phyloP scores from a whole-genome alignment of 2,888 invertebrate genomes.

The Drosophila merina region DNA sequence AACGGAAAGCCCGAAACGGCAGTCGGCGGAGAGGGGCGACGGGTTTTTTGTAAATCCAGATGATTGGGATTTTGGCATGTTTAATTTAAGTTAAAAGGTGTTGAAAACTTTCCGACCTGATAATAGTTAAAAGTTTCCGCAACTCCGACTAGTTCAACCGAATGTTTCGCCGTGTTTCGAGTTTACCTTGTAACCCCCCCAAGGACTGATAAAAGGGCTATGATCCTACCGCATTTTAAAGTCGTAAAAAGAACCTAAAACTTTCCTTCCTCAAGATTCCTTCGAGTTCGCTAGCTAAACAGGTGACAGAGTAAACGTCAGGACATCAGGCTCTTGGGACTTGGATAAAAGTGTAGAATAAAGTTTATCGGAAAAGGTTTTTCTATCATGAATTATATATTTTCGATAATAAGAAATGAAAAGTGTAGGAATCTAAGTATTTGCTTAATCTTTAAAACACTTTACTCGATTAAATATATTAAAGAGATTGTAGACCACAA shows the following conservation, averaged over 20 bases:
- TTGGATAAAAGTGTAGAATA: not conserved
- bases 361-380: not conserved
- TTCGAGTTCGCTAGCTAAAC: not conserved
- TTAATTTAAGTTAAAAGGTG: slow-evolving; percentile 64
- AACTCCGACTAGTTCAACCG: slow-evolving; percentile 30
- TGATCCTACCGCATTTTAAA: slow-evolving; percentile 31
- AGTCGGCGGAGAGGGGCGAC: not conserved
- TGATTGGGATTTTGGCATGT: slow-evolving; percentile 58
- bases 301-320: not conserved
- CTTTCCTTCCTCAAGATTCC: not conserved
- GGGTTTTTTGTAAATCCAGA: slow-evolving; percentile 39
- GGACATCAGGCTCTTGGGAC: not conserved
- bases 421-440: too few species aligned
- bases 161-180: slow-evolving; percentile 8
- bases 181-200: slow-evolving; percentile 2
- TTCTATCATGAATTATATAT: too few species aligned
- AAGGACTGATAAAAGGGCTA: slow-evolving; percentile 18
- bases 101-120: slow-evolving; percentile 41
- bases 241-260: slow-evolving; percentile 12
- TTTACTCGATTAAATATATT: not conserved
- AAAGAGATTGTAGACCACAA: too few species aligned
- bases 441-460: too few species aligned
- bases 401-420: too few species aligned
- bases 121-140: slow-evolving; percentile 44
- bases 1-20: not conserved